Base-by-base conservation (phyloP, 2,888 invertebrate genomes). In the Acanthopleura granulata region DNA sequence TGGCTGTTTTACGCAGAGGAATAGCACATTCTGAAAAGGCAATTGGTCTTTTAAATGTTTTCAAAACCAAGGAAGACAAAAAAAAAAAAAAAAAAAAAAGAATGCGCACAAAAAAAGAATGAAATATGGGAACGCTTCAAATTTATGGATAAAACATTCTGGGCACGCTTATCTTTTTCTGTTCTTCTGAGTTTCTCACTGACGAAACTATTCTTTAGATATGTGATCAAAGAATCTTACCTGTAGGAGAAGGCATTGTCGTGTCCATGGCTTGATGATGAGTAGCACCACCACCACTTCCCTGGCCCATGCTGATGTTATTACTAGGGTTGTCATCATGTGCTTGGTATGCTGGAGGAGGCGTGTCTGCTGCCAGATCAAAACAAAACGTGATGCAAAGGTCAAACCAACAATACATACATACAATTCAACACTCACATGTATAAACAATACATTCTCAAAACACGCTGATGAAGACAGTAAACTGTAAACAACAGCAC, bases 321-420 rank as follows among this genome's bases (percentile, higher is more conserved):
- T 76, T 81, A 69, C 82, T 80, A 57, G 79, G 85, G 90, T 92
- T 91, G 73, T 94, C 95, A 85, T 96, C 96, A 0, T 95, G 95
- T 0, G 97, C 96, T 82, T 96, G 96, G 87, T 97, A 97, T 0
- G 97, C 97, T 0, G 97, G 97, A 0, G 98, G 97, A 40, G 97
- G 97, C n/a, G 97, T 97, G 89, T 97, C 97, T 80, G 91, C 90
- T 92, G 83, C n/a, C 81, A 82, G 22, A 57, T 57, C 57, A 57
- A 18, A 57, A 57, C 57, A 57, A 6, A 57, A 57, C 22, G 57
- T 57, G 18, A 6, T 57, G 57, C 3, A n/a, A 57, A 9, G 22
- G 22, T 57, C n/a, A 22, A 57, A 57, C 57, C 18, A 57, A 57
- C 57, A 57, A 40, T 40, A 40, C 40, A 40, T 40, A 40, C 9